Conservation (phyloP, 2,113 vertebrate species). For the Eurystomus gularis region DNA sequence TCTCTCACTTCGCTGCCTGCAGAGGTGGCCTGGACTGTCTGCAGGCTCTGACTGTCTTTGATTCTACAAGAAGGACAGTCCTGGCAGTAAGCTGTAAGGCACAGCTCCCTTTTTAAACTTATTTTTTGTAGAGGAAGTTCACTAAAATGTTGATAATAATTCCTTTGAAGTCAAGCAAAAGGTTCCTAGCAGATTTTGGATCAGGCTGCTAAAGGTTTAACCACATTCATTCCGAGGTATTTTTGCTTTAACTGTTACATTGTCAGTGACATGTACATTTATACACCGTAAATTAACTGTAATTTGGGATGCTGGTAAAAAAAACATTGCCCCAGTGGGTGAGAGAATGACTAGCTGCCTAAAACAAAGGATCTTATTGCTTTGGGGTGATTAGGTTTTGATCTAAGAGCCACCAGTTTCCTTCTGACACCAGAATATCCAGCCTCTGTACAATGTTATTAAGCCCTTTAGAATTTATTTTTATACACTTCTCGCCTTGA, state of each 20-base stretch:
- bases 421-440: constrained; percentile 49
- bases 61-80: background rate
- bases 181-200: constrained; percentile 16
- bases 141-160: background rate
- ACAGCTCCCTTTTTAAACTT: background rate
- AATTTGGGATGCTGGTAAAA: background rate
- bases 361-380: constrained; percentile 36
- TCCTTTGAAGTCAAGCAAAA: constrained; percentile 32
- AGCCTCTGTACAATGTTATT: constrained; percentile 44
- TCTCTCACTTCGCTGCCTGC: background rate
- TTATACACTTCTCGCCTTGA: constrained; percentile 42
- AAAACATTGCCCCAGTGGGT: background rate
- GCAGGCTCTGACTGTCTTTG: background rate
- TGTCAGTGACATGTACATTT: background rate
- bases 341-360: background rate
- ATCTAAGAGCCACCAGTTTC: constrained; percentile 44
- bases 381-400: constrained; percentile 39
- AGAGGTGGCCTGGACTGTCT: background rate
- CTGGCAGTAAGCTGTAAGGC: background rate
- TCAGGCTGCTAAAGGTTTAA: constrained; percentile 1
- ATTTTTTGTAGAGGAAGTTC: background rate
- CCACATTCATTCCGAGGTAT: background rate
- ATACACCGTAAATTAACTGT: background rate
- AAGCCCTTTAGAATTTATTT: constrained; percentile 66
- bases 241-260: background rate